A percentile compares a stretch with the other conserved stretches of the same genome.
These are phyloP conservation scores for Phaedon cochleariae DNA, from an alignment of 2,888 invertebrate species.

Conservation along the genomic window DNA sequence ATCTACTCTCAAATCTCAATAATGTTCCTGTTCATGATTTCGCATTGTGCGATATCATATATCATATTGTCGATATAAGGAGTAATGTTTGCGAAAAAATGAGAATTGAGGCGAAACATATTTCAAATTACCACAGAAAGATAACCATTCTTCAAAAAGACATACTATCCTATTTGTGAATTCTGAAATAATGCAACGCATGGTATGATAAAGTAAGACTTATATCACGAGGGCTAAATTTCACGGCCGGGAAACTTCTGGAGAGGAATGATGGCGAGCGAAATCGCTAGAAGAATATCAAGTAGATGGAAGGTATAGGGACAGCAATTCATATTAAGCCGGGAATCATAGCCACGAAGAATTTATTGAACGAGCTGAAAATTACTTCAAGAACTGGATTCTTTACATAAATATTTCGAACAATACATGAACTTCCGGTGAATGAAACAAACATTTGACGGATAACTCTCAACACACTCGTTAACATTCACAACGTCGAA, in stretches of 20 bases:
- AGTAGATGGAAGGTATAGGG: conserved; percentile 49
- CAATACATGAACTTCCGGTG: too few species aligned
- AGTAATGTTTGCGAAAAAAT: too few species aligned
- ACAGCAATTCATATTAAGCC: conserved; percentile 52
- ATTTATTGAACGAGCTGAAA: conserved; percentile 51
- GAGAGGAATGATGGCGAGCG: conserved; percentile 61
- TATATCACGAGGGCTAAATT: conserved; percentile 58
- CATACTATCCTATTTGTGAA: conserved; percentile 36
- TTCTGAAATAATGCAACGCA: conserved; percentile 40
- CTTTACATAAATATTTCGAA: conserved; percentile 15
- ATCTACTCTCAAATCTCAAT: too few species aligned
- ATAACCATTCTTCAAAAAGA: conserved; percentile 25
- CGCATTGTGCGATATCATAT: too few species aligned
- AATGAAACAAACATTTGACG: too few species aligned
- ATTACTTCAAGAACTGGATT: conserved; percentile 43
- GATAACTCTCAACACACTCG: too few species aligned
- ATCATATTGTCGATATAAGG: too few species aligned
- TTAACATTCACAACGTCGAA: too few species aligned
- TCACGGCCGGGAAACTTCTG: conserved; percentile 60
- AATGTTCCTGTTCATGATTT: too few species aligned
- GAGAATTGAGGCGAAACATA: not conserved
- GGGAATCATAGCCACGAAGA: conserved; percentile 47
- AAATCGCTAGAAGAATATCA: conserved; percentile 61
- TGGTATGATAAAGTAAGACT: conserved; percentile 54
- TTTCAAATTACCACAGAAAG: conserved; percentile 20